Conservation (phyloP, 2,888 invertebrate species). For the Empis stercorea region DNA sequence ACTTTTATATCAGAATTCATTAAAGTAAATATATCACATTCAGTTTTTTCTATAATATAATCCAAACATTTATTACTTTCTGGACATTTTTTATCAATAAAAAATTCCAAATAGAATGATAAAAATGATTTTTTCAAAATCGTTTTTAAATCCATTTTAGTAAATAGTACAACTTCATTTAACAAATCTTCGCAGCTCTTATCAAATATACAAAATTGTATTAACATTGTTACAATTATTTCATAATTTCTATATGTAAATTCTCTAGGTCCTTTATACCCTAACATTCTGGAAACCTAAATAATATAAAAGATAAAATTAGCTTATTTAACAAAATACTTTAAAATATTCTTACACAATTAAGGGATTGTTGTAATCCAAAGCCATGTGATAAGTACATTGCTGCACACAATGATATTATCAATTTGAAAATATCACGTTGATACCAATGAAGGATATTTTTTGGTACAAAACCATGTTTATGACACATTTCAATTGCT, state of each 20-base stretch:
- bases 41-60: slow-evolving; percentile 48
- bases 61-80: slow-evolving; percentile 44
- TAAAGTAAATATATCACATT: slow-evolving; percentile 42
- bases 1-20: slow-evolving; percentile 46
- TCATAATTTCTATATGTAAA: background rate
- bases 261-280: background rate
- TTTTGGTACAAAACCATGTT: background rate
- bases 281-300: background rate
- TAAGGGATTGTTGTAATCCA: background rate
- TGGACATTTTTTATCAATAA: background rate
- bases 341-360: background rate
- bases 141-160: background rate
- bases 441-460: background rate
- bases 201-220: background rate
- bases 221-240: background rate
- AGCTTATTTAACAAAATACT: background rate
- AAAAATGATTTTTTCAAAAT: background rate
- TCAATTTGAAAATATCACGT: background rate
- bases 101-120: background rate
- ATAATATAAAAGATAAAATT: background rate
- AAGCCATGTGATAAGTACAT: background rate
- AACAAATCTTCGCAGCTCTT: background rate
- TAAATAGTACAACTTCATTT: background rate
- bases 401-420: background rate
- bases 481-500: background rate